Percentiles rank a stretch among this genome's conserved stretches.
phyloP scores from a whole-genome alignment of 1,140 invertebrate species.

The Euwallacea similis region DNA sequence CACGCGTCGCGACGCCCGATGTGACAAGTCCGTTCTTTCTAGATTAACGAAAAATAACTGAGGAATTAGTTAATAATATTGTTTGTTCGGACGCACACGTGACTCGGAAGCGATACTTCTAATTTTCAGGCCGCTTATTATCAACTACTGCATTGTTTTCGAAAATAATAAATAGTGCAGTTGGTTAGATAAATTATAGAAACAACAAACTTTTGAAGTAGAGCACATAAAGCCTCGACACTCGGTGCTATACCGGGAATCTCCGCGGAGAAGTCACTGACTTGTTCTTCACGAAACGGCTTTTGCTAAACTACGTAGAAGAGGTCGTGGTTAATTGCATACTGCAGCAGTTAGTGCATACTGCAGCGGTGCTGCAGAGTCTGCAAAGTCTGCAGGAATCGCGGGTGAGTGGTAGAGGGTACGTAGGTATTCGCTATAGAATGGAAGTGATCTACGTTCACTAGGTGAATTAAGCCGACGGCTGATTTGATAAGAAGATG shows the following conservation, averaged over 20 bases:
- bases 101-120: not conserved
- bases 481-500: conserved; percentile 15
- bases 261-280: conserved; percentile 27
- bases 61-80: not conserved
- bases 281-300: conserved; percentile 28
- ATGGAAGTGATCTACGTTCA: conserved; percentile 16
- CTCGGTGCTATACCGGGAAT: conserved; percentile 20
- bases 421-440: conserved; percentile 25
- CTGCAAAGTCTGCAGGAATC: conserved; percentile 26
- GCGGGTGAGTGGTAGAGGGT: conserved; percentile 14
- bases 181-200: conserved; percentile 23
- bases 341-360: conserved; percentile 12
- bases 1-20: conserved; percentile 26
- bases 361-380: conserved; percentile 20
- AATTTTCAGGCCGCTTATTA: not conserved
- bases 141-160: too few species aligned
- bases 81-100: not conserved
- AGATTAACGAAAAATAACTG: too few species aligned
- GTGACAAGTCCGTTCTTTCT: conserved; percentile 13
- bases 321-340: conserved; percentile 22
- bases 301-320: conserved; percentile 31
- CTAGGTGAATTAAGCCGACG: conserved; percentile 23
- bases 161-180: conserved; percentile 15
- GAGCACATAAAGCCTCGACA: not conserved
- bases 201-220: not conserved